A percentile compares a stretch with the other conserved stretches of the same genome.
phyloP scores from a whole-genome alignment of 2,797 vertebrate genomes.

The Eurystomus glaucurus region DNA sequence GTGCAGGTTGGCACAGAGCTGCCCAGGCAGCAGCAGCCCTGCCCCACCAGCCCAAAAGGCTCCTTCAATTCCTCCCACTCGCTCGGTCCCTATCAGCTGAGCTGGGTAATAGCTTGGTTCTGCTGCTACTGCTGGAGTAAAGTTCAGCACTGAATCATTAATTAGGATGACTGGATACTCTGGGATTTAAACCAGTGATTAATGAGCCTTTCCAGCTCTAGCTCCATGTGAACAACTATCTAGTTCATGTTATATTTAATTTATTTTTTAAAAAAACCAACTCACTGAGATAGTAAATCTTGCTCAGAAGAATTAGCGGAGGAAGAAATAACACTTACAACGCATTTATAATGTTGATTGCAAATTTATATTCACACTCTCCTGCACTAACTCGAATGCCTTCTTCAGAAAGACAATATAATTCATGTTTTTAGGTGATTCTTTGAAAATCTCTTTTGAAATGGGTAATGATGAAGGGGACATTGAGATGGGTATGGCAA shows the following conservation, averaged over 20 bases:
- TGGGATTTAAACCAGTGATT: conserved; percentile 81
- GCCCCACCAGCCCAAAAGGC: not conserved
- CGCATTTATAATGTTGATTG: conserved; percentile 54
- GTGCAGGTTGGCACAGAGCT: rapidly evolving
- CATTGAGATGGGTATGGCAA: not conserved
- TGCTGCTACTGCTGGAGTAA: conserved; percentile 30
- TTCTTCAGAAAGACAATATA: conserved; percentile 34
- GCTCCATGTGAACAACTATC: conserved; percentile 68
- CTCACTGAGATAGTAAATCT: conserved; percentile 56
- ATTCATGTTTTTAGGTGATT: not conserved
- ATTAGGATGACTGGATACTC: conserved; percentile 76
- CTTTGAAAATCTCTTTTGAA: not conserved
- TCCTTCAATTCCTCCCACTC: rapidly evolving
- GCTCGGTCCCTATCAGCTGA: not conserved
- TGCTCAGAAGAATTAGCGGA: conserved; percentile 60
- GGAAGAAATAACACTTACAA: conserved; percentile 55
- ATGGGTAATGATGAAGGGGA: not conserved
- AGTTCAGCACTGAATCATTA: conserved; percentile 76
- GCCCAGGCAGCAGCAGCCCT: not conserved
- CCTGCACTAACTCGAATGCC: conserved; percentile 37
- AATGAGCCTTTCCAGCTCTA: conserved; percentile 78
- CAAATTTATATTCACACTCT: conserved; percentile 11
- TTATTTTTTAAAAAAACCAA: conserved; percentile 32
- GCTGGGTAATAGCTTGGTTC: not conserved
- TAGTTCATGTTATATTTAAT: conserved; percentile 72